These are phyloP conservation scores for Mesorhabditis sp. DNA, from an alignment of 2,888 invertebrate genomes.

Conservation along the genomic window DNA sequence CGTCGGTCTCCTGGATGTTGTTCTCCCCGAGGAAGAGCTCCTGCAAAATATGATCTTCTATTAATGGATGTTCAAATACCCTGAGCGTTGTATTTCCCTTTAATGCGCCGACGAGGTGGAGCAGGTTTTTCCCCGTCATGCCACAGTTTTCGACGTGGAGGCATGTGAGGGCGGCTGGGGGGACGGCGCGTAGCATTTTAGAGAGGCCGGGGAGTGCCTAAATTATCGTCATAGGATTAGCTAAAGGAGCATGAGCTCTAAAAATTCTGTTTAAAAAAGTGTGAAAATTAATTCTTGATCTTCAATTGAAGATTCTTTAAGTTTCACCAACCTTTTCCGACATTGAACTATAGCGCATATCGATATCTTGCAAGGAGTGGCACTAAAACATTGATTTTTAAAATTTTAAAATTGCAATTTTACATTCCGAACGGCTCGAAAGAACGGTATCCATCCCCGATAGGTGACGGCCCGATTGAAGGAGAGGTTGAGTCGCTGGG, in stretches of 20 bases:
- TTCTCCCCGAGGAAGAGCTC: conserved; percentile 83
- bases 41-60: conserved; percentile 12
- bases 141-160: conserved; percentile 76
- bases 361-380: background rate
- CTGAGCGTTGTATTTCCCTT: conserved; percentile 68
- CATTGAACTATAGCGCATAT: conserved; percentile 64
- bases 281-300: no score
- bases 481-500: conserved; percentile 73
- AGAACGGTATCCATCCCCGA: conserved; percentile 80
- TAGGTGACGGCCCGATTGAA: conserved; percentile 74
- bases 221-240: background rate
- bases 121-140: conserved; percentile 73
- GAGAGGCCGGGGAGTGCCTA: conserved; percentile 27
- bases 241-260: no score
- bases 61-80: conserved; percentile 40
- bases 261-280: no score
- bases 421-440: conserved; percentile 75
- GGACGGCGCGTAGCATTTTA: conserved; percentile 71
- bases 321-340: conserved; percentile 68
- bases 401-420: background rate
- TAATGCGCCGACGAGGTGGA: conserved; percentile 71
- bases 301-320: no score
- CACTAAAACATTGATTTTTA: background rate
- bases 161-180: conserved; percentile 68
- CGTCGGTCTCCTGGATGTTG: conserved; percentile 72